Percentiles rank a stretch among this genome's conserved stretches.
These are phyloP conservation scores for Charaxes varanes DNA, from an alignment of 1,140 invertebrate species.

Conservation along the genomic window DNA sequence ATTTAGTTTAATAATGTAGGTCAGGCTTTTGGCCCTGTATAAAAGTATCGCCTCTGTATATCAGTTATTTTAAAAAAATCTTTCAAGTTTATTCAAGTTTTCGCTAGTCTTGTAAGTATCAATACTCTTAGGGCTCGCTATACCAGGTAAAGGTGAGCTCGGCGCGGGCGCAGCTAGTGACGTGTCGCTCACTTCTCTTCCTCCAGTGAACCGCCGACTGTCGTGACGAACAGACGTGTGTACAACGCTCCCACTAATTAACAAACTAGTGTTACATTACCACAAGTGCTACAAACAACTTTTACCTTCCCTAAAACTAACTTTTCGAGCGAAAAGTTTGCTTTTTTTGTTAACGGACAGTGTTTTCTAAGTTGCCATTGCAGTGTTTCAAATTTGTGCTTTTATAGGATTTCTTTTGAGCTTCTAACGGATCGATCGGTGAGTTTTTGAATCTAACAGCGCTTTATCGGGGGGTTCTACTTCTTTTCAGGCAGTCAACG, in stretches of 20 bases:
- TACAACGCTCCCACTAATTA: slow-evolving; percentile 4
- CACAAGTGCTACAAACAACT: slow-evolving; percentile 13
- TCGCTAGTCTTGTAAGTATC: slow-evolving; percentile 21
- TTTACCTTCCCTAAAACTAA: slow-evolving; percentile 20
- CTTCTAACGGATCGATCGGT: slow-evolving; percentile 26
- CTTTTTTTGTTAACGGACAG: slow-evolving; percentile 37
- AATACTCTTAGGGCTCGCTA: slow-evolving; percentile 30
- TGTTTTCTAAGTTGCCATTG: slow-evolving; percentile 41
- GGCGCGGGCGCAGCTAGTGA: slow-evolving; percentile 60
- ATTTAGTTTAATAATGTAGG: too few relatives aligned
- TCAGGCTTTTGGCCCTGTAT: too few relatives aligned
- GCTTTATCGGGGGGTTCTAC: background rate
- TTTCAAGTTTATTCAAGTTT: background rate
- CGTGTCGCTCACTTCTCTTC: slow-evolving; percentile 59
- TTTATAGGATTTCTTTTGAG: slow-evolving; percentile 46
- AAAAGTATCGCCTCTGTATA: too few relatives aligned
- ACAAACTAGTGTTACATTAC: slow-evolving; percentile 30
- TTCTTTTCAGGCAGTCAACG: background rate
- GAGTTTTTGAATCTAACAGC: slow-evolving; percentile 9
- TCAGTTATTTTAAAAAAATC: background rate
- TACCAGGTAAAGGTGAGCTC: slow-evolving; percentile 60
- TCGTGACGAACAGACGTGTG: slow-evolving; percentile 29
- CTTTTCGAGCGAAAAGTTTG: slow-evolving; percentile 26
- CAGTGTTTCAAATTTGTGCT: slow-evolving; percentile 34
- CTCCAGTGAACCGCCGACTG: slow-evolving; percentile 52